Evolutionary conservation across 2,113 vertebrate genomes (phyloP).

Genomic region (Apaloderma vittatum): DNA sequence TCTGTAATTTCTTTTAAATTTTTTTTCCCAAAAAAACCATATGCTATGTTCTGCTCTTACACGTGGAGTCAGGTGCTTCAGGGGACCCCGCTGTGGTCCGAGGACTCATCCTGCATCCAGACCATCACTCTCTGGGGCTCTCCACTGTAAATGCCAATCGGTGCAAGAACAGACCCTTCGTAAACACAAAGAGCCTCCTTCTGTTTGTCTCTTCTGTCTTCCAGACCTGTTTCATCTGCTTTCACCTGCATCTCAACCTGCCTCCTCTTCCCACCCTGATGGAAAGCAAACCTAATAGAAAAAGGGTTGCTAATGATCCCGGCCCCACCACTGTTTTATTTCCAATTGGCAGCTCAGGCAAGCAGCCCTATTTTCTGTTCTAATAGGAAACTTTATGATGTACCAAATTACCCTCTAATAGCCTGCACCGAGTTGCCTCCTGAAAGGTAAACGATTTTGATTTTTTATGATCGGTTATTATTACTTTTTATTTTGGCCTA

Average conservation of each 20-base stretch:
- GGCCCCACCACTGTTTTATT: slow-evolving; percentile 49
- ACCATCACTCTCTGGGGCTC: rapidly evolving
- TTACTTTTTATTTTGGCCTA: not conserved
- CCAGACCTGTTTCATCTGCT: not conserved
- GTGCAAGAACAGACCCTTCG: not conserved
- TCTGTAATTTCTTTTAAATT: not conserved
- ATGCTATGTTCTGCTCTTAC: not conserved
- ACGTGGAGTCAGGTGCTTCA: not conserved
- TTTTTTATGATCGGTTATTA: slow-evolving; percentile 58
- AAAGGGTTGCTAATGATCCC: slow-evolving; percentile 6
- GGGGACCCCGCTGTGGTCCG: not conserved
- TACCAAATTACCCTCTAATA: slow-evolving; percentile 65
- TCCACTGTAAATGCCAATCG: not conserved
- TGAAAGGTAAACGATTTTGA: slow-evolving; percentile 64
- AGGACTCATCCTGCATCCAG: not conserved
- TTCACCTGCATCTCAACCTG: not conserved
- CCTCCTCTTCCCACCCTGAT: not conserved
- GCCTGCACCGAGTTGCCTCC: slow-evolving; percentile 38
- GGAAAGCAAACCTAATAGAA: slow-evolving; percentile 21
- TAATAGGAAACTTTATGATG: slow-evolving; percentile 64
- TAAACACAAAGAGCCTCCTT: rapidly evolving
- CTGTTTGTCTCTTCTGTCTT: not conserved
- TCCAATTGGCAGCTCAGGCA: slow-evolving; percentile 66
- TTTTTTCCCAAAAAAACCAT: not conserved
- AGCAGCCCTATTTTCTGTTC: slow-evolving; percentile 57